Percentiles rank a stretch among this genome's conserved stretches.
These are phyloP conservation scores for Cephalotes varians DNA, from an alignment of 2,888 invertebrate genomes.

Conservation along the genomic window DNA sequence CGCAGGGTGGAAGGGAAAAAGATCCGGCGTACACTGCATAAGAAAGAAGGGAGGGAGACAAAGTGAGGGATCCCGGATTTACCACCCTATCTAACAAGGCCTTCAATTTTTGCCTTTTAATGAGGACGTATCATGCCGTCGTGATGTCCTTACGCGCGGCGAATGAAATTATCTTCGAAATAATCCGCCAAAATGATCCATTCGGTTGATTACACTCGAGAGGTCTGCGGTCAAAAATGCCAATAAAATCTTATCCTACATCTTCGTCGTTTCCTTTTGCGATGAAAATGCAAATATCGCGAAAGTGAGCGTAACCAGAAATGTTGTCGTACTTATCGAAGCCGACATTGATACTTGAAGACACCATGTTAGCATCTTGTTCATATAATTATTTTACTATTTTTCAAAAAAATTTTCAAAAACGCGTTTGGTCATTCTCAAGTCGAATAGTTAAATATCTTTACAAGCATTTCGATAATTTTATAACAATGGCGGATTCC, in stretches of 20 bases:
- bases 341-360: not conserved
- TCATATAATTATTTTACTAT: conserved; percentile 11
- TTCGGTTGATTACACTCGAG: conserved; percentile 28
- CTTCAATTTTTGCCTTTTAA: conserved; percentile 78
- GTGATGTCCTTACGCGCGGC: conserved; percentile 73
- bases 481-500: not conserved
- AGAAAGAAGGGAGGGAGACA: conserved; percentile 63
- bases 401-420: not conserved
- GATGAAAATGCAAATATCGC: conserved; percentile 27
- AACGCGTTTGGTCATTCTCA: not conserved
- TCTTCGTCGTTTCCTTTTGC: conserved; percentile 16
- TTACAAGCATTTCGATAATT: conserved; percentile 18
- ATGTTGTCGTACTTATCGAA: conserved; percentile 42
- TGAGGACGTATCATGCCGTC: conserved; percentile 68
- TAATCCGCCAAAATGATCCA: conserved; percentile 68
- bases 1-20: conserved; percentile 52
- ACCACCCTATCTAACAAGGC: conserved; percentile 74
- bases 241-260: conserved; percentile 57
- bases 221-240: conserved; percentile 18
- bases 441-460: not conserved
- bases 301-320: conserved; percentile 45
- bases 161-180: conserved; percentile 79
- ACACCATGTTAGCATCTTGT: conserved; percentile 19
- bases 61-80: conserved; percentile 70
- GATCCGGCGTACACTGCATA: conserved; percentile 46